Base-by-base conservation (phyloP, 2,797 vertebrate genomes). In the Setipinna tenuifilis region DNA sequence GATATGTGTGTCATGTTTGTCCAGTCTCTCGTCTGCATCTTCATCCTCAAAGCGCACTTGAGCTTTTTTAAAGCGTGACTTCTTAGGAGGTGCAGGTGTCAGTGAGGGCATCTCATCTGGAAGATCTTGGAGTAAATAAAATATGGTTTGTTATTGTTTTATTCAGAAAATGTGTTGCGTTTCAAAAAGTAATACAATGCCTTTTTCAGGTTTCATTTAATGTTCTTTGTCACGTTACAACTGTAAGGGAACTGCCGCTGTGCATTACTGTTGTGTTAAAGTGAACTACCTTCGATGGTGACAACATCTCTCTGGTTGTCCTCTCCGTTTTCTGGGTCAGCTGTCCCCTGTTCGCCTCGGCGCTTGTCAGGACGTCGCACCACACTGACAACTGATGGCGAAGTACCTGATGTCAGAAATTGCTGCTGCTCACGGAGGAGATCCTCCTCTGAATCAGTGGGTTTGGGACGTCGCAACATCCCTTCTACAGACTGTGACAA, bases 401-500 rank as follows among this genome's bases (percentile, higher is more conserved):
- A 44, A 48, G 94, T 91, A 0, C 96, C 94, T 0, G 97, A 94
- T 85, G 94, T 92, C 82, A 99, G 93, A 90, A 99, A 99, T 87
- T 93, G 92, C 87, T 95, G 92, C 92, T 99, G 98, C 86, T 98
- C 98, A 78, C 85, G 96, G 21, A 99, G 93, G 86, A 99, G 93
- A 91, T 99, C 98, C 0, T 92, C 95, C 92, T 99, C 98, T 0
- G 96, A 98, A 91, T 99, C 98, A 0, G 96, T 96, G 11, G 97
- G 96, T 86, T 97, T 97, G 3, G 98, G 98, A 89, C 98, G 97
- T 0, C 93, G 96, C 91, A 99, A 88, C 98, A 99, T 99, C 87
- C 89, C 89, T 78, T 17, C 17, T 44, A 12, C 19, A 0, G 16
- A 6, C 6, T 5, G 46, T 35, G 1, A 71, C 28, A 10, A 28